Evolutionary conservation across 2,113 vertebrate genomes (phyloP).

Genomic region (Perca fluviatilis): DNA sequence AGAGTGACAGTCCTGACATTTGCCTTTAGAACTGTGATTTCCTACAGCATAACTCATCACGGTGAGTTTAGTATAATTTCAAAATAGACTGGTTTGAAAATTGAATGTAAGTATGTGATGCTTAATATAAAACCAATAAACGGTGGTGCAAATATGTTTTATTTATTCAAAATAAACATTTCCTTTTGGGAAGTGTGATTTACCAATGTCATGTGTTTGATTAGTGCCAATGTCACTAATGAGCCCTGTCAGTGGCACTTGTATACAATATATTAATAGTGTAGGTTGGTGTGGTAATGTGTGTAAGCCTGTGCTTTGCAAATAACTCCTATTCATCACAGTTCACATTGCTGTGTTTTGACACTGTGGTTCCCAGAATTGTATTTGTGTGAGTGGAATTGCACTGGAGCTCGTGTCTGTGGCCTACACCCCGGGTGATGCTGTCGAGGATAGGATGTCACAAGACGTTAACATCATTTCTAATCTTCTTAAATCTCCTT

Average conservation of each 20-base stretch:
- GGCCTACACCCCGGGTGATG: conserved; percentile 58
- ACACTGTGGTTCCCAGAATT: conserved; percentile 17
- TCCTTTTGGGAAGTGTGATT: background rate
- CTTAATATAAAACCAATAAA: background rate
- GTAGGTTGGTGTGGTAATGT: conserved; percentile 1
- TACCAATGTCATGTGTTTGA: conserved; percentile 17
- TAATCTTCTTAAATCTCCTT: conserved; percentile 76
- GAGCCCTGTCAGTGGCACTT: background rate
- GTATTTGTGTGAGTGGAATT: conserved; percentile 6
- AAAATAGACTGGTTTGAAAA: background rate
- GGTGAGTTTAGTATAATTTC: background rate
- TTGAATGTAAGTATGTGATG: background rate
- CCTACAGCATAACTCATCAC: background rate
- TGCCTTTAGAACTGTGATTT: background rate
- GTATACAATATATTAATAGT: conserved; percentile 21
- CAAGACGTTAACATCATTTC: conserved; percentile 65
- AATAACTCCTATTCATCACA: conserved; percentile 38
- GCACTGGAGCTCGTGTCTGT: conserved; percentile 34
- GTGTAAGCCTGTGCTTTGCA: conserved; percentile 8
- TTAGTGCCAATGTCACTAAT: background rate
- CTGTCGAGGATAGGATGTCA: conserved; percentile 72
- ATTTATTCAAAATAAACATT: conserved; percentile 1
- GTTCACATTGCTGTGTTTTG: conserved; percentile 39
- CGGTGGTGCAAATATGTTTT: background rate
- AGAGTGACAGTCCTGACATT: too few species aligned